These are phyloP conservation scores for Mactromeris polynyma DNA, from an alignment of 2,888 invertebrate species.

Conservation along the genomic window DNA sequence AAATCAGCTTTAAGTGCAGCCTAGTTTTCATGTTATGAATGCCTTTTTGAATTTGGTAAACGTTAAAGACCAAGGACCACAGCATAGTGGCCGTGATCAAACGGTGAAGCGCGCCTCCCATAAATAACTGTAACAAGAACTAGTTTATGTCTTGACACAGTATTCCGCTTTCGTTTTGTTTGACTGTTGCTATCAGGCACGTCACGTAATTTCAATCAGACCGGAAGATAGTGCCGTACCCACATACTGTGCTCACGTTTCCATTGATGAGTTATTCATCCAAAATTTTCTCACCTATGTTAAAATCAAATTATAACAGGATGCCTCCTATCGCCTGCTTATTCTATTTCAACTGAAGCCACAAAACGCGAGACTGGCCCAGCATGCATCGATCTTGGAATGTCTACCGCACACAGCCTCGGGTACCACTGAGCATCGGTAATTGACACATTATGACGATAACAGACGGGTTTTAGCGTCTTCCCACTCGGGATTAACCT, in stretches of 20 bases:
- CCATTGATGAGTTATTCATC: not conserved
- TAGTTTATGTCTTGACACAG: no score
- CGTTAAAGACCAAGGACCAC: no score
- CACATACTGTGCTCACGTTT: not conserved
- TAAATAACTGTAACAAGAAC: no score
- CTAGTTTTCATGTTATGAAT: no score
- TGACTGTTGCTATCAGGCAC: not conserved
- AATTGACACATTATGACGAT: constrained; percentile 13
- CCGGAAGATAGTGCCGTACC: not conserved
- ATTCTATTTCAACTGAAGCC: not conserved
- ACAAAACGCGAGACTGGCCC: not conserved
- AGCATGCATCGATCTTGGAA: constrained; percentile 4
- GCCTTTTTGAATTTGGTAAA: no score
- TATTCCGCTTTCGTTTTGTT: no score
- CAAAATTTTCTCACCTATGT: not conserved
- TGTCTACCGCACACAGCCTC: constrained; percentile 7
- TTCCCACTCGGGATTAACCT: not conserved
- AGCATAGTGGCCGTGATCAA: no score
- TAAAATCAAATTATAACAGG: not conserved
- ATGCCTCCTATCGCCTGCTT: not conserved
- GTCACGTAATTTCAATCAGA: not conserved
- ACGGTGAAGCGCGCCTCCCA: no score
- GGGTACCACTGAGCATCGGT: not conserved
- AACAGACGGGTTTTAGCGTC: not conserved
- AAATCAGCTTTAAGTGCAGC: no score